Base-by-base conservation (phyloP, 1,140 invertebrate species). In the Magallana ariakensis region DNA sequence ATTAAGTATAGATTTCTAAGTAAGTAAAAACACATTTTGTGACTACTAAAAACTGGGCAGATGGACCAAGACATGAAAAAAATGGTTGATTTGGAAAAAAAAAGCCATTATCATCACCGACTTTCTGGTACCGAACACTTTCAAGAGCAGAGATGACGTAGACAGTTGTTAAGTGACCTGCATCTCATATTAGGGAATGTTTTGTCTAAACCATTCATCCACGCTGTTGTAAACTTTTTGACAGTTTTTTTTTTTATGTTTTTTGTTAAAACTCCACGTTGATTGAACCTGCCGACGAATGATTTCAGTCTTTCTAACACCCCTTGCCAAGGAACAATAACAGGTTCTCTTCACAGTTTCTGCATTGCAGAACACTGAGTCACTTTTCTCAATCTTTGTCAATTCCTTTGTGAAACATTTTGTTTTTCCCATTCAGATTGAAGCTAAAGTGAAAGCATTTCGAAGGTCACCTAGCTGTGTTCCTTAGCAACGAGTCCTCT, bases 161-260 rank as follows among this genome's bases (percentile, higher is more conserved):
- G 6, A 75, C 33, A 26, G 22, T 75, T 75, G 66, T 75, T 26
- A 75, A 13, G 66, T 75, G 66, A 75, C 66, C 66, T 75, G 22
- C 33, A 26, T 26, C 66, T 26, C 19, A 75, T 75, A 26, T 22
- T 75, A 75, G 66, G 66, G 66, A 75, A 75, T 75, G 66, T 75
- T 75, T 75, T 75, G 66, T 75, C 66, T 75, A 75, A 75, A 75
- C 66, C 66, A 75, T 75, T 75, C 66, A 75, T 75, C 66, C 66
- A 75, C 33, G 66, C 66, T 75, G 66, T 75, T 26, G 66, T 75
- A 26, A 26, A 26, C 22, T 70, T 75, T 75, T 75, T 46, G 66
- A 75, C 66, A 75, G 22, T 26, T 75, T 70, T 75, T 75, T 66
- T 75, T 33, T 4, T 46, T 4, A 46, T 46, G 33, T 46, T 46